phyloP scores from a whole-genome alignment of 2,797 vertebrate species.

The Ara ararauna region DNA sequence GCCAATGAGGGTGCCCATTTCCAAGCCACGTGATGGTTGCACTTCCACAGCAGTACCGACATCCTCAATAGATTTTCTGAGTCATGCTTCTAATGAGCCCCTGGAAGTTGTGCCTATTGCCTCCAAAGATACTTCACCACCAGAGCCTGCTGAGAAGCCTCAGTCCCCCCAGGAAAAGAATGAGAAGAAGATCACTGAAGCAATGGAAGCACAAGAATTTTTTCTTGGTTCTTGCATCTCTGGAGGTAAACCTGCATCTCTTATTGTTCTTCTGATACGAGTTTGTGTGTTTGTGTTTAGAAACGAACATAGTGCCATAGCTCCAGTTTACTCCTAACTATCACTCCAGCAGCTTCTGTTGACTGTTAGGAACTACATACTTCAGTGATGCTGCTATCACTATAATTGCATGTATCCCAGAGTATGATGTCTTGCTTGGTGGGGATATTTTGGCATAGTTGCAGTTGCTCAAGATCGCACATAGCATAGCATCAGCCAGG shows the following conservation, averaged over 20 bases:
- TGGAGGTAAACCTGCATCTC: conserved; percentile 51
- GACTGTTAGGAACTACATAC: neutral
- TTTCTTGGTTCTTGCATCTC: neutral
- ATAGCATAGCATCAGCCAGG: neutral
- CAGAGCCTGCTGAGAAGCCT: neutral
- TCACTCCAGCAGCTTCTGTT: neutral
- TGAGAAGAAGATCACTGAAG: neutral
- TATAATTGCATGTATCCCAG: neutral
- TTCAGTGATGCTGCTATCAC: neutral
- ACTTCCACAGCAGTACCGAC: neutral
- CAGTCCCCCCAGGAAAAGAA: neutral
- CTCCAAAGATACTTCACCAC: neutral
- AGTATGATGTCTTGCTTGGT: neutral
- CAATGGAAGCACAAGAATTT: neutral
- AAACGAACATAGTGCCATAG: neutral
- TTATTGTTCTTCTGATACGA: neutral
- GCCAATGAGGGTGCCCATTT: conserved; percentile 59
- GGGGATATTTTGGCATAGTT: neutral
- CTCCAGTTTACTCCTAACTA: neutral
- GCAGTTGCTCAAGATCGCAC: neutral
- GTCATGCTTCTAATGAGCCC: neutral
- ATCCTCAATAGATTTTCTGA: neutral
- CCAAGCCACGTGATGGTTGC: neutral
- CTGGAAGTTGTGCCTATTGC: neutral
- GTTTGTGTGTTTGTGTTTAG: neutral